Evolutionary conservation across 2,888 invertebrate genomes (phyloP), one percentile per base, ranked within the genome.

Genomic region (Trachelus troglodyta): DNA sequence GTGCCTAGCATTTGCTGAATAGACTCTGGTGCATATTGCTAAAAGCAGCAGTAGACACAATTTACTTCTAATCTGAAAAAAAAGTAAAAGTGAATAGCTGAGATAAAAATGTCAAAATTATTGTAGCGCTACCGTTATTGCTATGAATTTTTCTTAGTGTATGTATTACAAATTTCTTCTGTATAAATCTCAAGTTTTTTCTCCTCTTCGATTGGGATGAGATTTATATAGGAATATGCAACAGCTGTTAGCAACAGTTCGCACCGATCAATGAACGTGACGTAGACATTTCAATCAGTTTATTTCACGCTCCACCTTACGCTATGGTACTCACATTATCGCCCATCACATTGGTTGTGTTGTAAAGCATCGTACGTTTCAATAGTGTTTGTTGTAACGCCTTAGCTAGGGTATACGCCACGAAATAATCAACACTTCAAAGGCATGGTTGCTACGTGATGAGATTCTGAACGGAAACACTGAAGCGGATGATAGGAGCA

Each of bases 21-120:
- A 82, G 11, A 83, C 84, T 33, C 83, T 79, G 11, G 81, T 74
- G 40, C 84, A 86, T 37, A 86, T 68, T 11, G 84, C 81, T 56
- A 86, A 23, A 68, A 85, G 37, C 37, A 85, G 34, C 40, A 85
- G 81, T 37, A 86, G 30, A 56, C 79, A 80, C 12, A 86, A 73
- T 71, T 71, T 71, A 31, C 12, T 71, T 71, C 9, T 71, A 23
- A 6, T 15, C 71, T 71, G 71, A 34, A 31, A 23, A 23, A 34
- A 71, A 33, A 71, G 35, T 56, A 56, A 6, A 9, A 23, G 9
- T 56, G 2, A 56, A 56, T 23, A 56, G 23, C 23, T 56, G 56
- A 9, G 56, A 23, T 56, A 56, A 23, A 56, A 23, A 56, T 6
- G 9, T 23, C 9, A 23, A 56, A 15, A 15, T 56, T 56, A 56